Base-by-base conservation (phyloP, 2,797 vertebrate species). In the Spea hammondii region DNA sequence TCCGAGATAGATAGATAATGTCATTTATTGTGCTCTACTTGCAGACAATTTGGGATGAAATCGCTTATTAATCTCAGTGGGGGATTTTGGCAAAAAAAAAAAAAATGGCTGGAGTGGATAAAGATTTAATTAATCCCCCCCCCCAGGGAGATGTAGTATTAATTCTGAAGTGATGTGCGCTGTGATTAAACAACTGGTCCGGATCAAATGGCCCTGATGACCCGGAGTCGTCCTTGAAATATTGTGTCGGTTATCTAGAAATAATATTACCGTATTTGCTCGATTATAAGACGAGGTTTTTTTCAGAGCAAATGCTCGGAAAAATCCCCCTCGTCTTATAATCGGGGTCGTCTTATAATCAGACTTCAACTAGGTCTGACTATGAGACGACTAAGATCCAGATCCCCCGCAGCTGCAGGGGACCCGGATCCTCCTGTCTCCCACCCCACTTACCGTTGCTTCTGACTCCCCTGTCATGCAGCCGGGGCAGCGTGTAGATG, bases 51-150 rank as follows among this genome's bases (percentile, higher is more conserved):
- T 54, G 68, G 55, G 76, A 65, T 55, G 60, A 57, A 65, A 66
- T 78, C 53, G 70, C 68, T 69, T 72, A 72, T 66, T 72, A 78
- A 72, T 78, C 32, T 65, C 45, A 60, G 17, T 78, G 62, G 69
- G 44, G 64, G n/a, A 65, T 66, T 78, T 64, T 45, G 77, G 60
- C 70, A 69, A 72, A 66, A 17, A 17, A 17, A 17, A 17, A 17
- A 17, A 17, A 78, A 59, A 65, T 49, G 48, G 46, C 46, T 72
- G 57, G 57, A 10, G 53, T 66, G 62, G 46, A 71, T 67, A 66
- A 8, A 72, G 77, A 78, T 59, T 77, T 78, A 78, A 78, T 78
- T 70, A 72, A 45, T 72, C 57, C 12, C 50, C 70, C 75, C 70
- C 51, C 53, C 57, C 50, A n/a, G 76, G 76, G 68, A 49, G 59